Base-by-base conservation (phyloP, 1,140 invertebrate genomes). In the Antheraea mylitta region DNA sequence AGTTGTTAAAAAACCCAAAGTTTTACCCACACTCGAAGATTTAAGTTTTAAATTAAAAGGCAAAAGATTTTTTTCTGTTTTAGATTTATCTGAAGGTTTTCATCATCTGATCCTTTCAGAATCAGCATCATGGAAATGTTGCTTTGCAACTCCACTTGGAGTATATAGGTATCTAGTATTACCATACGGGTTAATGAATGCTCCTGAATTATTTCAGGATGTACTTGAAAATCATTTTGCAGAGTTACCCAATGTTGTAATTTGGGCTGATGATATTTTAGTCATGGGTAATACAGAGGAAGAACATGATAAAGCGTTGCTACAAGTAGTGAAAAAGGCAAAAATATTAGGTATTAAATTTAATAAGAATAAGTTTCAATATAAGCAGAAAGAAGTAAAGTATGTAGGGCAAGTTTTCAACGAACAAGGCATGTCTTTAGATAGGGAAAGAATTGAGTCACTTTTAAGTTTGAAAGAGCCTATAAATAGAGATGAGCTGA, bases 351-450 rank as follows among this genome's bases (percentile, higher is more conserved):
- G 81, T 58, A 68, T 92, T 16, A 84, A 79, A 64, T 73, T 92
- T 22, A 88, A 91, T 74, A 67, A 68, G 64, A 72, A 82, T 13
- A 93, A 93, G 75, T 78, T 85, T 71, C 69, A 80, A 63, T 85
- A 85, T 72, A 62, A 60, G 45, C 18, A 69, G 48, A 59, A 58
- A 58, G 67, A 78, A 48, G 70, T 91, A 10, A 82, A 74, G 19
- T 92, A 84, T 74, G 64, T 92, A n/a, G 91, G 88, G 67, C 66
- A 71, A 36, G 16, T 71, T 6, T 71, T 71, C 61, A 48, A 16
- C 30, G 64, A 63, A 58, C 59, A n/a, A n/a, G n/a, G n/a, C n/a
- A n/a, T n/a, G n/a, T n/a, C n/a, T n/a, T n/a, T n/a, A n/a, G n/a
- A n/a, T n/a, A n/a, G n/a, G n/a, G n/a, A n/a, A n/a, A n/a, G n/a